These are phyloP conservation scores for Hydrolagus affinis DNA, from an alignment of 2,113 vertebrate species.

Conservation along the genomic window DNA sequence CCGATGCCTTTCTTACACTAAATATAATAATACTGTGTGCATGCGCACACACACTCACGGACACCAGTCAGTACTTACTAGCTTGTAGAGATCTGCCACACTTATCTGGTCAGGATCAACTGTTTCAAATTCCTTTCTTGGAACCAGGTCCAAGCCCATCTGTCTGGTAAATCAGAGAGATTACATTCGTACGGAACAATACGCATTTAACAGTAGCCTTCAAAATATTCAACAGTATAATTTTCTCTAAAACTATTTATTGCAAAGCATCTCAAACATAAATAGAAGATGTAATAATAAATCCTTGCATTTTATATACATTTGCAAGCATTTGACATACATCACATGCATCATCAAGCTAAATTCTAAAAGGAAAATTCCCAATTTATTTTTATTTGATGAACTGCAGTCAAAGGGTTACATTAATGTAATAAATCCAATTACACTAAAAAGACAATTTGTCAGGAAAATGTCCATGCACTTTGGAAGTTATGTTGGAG, in stretches of 20 bases:
- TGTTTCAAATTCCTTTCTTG: slow-evolving; percentile 94
- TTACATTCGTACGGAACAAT: slow-evolving; percentile 1
- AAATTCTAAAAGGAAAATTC: no score
- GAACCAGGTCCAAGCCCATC: slow-evolving; percentile 87
- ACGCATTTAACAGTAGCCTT: not conserved
- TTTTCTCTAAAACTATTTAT: not conserved
- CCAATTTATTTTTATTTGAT: no score
- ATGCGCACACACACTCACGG: not conserved
- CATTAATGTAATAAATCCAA: no score
- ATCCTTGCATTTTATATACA: no score
- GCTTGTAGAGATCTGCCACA: slow-evolving; percentile 91
- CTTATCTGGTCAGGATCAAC: slow-evolving; percentile 96
- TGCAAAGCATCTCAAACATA: not conserved
- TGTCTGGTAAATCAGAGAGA: slow-evolving; percentile 62
- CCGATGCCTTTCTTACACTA: not conserved
- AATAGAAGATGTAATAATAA: no score
- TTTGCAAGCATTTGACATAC: no score
- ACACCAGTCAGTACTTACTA: slow-evolving; percentile 64
- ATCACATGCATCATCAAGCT: no score
- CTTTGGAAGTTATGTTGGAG: no score
- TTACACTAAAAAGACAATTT: no score
- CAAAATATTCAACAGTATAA: not conserved
- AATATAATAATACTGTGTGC: not conserved
- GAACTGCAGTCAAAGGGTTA: no score
- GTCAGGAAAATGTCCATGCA: no score